A percentile compares a stretch with the other conserved stretches of the same genome.
These are phyloP conservation scores for Cydia amplana DNA, from an alignment of 1,140 invertebrate genomes.

Conservation along the genomic window DNA sequence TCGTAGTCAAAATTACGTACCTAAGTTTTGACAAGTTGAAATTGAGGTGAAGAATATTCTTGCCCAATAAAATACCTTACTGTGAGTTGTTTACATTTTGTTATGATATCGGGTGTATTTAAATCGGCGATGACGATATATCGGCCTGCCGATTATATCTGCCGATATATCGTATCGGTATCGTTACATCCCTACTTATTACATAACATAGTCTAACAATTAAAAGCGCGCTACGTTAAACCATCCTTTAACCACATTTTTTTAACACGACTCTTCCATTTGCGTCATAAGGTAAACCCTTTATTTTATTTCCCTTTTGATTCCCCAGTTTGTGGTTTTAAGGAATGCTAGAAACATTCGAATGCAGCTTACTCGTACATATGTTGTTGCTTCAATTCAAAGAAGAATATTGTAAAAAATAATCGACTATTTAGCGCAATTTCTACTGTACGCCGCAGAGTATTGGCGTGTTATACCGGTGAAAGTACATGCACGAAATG, in stretches of 20 bases:
- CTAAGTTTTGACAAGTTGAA: too few species aligned
- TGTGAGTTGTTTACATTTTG: too few species aligned
- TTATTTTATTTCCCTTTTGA: neutral
- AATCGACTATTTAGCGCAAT: constrained; percentile 44
- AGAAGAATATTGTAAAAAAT: constrained; percentile 41
- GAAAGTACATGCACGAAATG: constrained; percentile 71
- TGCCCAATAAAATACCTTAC: too few species aligned
- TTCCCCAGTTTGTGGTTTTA: neutral
- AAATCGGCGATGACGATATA: too few species aligned
- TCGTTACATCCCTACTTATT: too few species aligned
- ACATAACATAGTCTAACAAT: neutral
- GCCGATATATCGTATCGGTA: too few species aligned
- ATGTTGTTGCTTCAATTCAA: neutral
- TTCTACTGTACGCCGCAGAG: constrained; percentile 55
- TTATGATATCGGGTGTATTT: too few species aligned
- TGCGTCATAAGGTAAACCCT: constrained; percentile 12
- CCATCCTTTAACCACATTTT: neutral
- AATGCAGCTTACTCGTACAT: neutral
- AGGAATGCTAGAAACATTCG: too few species aligned
- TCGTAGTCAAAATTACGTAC: too few species aligned
- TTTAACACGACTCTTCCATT: neutral
- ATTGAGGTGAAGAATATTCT: too few species aligned
- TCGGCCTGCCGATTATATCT: too few species aligned
- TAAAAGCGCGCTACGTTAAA: neutral
- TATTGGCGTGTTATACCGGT: constrained; percentile 66